These are phyloP conservation scores for Buathra laborator DNA, from an alignment of 2,888 invertebrate species.

Conservation along the genomic window DNA sequence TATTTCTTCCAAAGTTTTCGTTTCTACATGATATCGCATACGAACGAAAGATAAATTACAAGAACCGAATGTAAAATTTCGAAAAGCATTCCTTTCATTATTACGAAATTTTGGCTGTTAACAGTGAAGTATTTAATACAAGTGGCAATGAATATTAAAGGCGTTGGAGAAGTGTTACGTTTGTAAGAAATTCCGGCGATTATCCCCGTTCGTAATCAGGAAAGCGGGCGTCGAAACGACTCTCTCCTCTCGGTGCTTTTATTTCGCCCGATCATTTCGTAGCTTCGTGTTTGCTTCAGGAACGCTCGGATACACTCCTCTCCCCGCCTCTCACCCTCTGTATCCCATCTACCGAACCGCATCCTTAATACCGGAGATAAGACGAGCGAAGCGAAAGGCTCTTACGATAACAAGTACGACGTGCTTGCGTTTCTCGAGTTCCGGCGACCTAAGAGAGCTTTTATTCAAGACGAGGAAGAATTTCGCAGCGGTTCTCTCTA, in stretches of 20 bases:
- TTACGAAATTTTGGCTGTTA: neutral
- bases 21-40: neutral
- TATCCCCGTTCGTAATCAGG: constrained; percentile 24
- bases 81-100: neutral
- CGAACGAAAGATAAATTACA: neutral
- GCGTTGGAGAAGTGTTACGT: neutral
- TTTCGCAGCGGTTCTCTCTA: neutral
- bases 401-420: constrained; percentile 48
- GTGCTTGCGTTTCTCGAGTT: constrained; percentile 31
- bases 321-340: neutral
- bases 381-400: constrained; percentile 30
- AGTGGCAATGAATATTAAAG: constrained; percentile 1
- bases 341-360: constrained; percentile 33
- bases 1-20: too few species aligned
- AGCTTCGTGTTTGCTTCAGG: constrained; percentile 11
- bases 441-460: constrained; percentile 6
- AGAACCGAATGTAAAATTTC: neutral
- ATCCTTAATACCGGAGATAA: constrained; percentile 46
- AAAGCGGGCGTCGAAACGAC: constrained; percentile 23
- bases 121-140: constrained; percentile 2
- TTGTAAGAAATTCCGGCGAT: constrained; percentile 29
- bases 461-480: constrained; percentile 17
- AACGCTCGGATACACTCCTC: constrained; percentile 13
- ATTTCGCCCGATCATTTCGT: constrained; percentile 23
- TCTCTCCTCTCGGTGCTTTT: constrained; percentile 19